phyloP scores from a whole-genome alignment of 1,140 invertebrate genomes.

The Patella vulgata region DNA sequence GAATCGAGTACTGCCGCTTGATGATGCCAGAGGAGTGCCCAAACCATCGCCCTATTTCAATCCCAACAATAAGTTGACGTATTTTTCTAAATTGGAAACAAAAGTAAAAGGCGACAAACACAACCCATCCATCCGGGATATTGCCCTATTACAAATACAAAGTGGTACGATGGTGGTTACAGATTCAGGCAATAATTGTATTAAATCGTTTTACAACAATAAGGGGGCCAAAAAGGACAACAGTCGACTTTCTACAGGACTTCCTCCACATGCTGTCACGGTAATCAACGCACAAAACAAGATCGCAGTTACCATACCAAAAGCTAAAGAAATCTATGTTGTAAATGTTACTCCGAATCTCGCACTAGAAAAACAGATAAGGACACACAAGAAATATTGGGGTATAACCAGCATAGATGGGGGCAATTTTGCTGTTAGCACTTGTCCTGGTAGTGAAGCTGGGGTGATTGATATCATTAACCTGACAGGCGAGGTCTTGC shows the following conservation, averaged over 20 bases:
- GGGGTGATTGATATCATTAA: too few relatives aligned
- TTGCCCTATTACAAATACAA: background rate
- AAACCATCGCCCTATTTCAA: too few relatives aligned
- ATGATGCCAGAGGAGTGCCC: too few relatives aligned
- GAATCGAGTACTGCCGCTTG: too few relatives aligned
- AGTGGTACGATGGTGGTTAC: conserved; percentile 10
- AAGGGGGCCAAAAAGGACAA: background rate
- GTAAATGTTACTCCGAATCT: background rate
- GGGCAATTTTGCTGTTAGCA: too few relatives aligned
- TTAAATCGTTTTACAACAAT: conserved; percentile 10
- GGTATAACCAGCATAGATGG: background rate
- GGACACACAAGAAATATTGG: conserved; percentile 4
- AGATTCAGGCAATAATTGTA: conserved; percentile 5
- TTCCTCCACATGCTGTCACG: conserved; percentile 1
- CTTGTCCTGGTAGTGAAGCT: too few relatives aligned
- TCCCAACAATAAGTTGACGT: too few relatives aligned
- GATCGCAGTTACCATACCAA: conserved; percentile 12
- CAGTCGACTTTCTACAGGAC: background rate
- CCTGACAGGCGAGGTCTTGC: too few relatives aligned
- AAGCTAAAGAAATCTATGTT: conserved; percentile 2
- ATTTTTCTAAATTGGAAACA: background rate
- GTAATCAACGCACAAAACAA: background rate
- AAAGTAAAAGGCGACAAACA: conserved; percentile 1
- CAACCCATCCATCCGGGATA: conserved; percentile 3
- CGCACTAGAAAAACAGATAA: background rate